phyloP scores from a whole-genome alignment of 2,113 vertebrate genomes.

The Spilogale gracilis region DNA sequence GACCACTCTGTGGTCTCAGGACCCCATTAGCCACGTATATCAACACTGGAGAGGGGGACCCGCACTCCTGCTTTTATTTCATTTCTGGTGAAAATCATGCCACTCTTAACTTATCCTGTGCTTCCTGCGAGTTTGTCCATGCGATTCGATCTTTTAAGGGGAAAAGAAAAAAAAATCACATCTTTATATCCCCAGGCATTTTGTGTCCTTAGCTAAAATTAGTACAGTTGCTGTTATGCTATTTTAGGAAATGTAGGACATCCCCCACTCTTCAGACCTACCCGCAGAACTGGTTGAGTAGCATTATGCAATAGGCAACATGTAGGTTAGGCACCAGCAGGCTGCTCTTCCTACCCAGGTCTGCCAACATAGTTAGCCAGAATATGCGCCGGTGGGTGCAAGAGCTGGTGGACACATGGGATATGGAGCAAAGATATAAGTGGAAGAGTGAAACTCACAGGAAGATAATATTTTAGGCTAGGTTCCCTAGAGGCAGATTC shows the following conservation, averaged over 20 bases:
- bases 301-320: neutral
- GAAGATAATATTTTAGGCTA: neutral
- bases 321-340: neutral
- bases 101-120: neutral
- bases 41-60: neutral
- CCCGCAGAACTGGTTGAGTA: neutral
- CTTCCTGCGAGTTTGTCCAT: neutral
- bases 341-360: neutral
- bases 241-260: conserved; percentile 43
- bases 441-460: neutral
- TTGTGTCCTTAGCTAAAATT: conserved; percentile 60
- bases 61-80: neutral
- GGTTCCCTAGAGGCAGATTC: neutral
- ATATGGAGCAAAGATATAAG: neutral
- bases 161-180: neutral
- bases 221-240: neutral
- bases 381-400: neutral
- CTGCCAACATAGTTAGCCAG: neutral
- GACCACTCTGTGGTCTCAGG: neutral
- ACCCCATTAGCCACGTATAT: neutral
- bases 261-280: neutral
- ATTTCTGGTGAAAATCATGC: conserved; percentile 28
- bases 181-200: conserved; percentile 35
- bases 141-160: conserved; percentile 2
- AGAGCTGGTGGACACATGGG: neutral